Evolutionary conservation across 1,140 invertebrate species (phyloP).

Genomic region (Lordiphosa stackelbergi): DNA sequence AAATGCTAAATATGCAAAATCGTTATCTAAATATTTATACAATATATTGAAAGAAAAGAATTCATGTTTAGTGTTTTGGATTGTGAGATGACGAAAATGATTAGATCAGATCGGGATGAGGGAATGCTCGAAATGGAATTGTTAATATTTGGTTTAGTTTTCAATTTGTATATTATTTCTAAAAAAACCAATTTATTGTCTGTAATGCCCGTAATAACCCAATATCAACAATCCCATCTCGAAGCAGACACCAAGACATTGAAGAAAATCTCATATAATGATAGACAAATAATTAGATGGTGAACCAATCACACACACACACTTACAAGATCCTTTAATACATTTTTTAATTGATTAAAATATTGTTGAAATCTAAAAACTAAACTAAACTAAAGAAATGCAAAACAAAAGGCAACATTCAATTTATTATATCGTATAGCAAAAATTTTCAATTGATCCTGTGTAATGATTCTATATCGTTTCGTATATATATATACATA

Average conservation of each 20-base stretch:
- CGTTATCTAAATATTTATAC: conserved; percentile 73
- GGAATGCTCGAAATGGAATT: conserved; percentile 3
- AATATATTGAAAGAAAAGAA: conserved; percentile 50
- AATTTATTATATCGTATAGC: conserved; percentile 50
- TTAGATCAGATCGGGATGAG: conserved; percentile 11
- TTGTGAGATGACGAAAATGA: conserved; percentile 34
- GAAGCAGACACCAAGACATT: background rate
- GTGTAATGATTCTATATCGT: conserved; percentile 53
- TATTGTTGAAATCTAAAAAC: conserved; percentile 62
- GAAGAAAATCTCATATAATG: conserved; percentile 66
- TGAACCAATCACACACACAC: conserved; percentile 28
- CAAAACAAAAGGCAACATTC: conserved; percentile 21
- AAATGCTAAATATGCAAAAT: conserved; percentile 64
- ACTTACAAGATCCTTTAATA: conserved; percentile 19
- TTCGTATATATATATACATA: conserved; percentile 54
- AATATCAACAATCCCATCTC: conserved; percentile 1
- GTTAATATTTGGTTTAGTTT: conserved; percentile 1
- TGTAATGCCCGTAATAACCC: background rate
- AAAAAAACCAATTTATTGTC: conserved; percentile 1
- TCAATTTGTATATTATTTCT: conserved; percentile 4
- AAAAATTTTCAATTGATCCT: conserved; percentile 61
- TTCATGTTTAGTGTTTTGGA: conserved; percentile 70
- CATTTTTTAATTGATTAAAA: conserved; percentile 36
- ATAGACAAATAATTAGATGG: conserved; percentile 70
- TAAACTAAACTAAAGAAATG: conserved; percentile 16